Evolutionary conservation across 2,888 invertebrate genomes (phyloP), one percentile per base, ranked within the genome.

Genomic region (Drosophila ustulata): DNA sequence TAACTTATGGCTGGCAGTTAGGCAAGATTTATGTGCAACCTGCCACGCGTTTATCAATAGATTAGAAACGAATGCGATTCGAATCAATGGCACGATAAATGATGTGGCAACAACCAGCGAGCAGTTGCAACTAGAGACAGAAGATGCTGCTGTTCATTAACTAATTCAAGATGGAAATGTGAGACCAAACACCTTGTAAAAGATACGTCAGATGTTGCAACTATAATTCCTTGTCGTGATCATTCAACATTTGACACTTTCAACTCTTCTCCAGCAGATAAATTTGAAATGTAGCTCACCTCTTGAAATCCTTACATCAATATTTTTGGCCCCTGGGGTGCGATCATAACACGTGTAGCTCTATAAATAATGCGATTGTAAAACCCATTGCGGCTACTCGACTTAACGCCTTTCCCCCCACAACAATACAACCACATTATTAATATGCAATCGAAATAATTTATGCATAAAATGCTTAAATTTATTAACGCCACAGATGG

Each of bases 361-460:
- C 68, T 65, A 83, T 83, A 83, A 83, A 83, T 86, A 86, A 80
- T 71, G 66, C 11, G 63, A 68, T 53, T 63, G 50, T 74, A 41
- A 66, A 39, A 56, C 73, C 66, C 66, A 75, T 59, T 41, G 46
- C 52, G 39, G 83, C 83, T 75, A 70, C 72, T 56, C 39, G 45
- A 62, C 72, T 65, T 71, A 61, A 64, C 64, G 50, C 45, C 46
- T 18, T 30, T 28, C 11, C 13, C 34, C 5, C 2, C 4, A 39
- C 9, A 9, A 9, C n/a, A 3, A 37, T 5, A 1, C 39, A 13
- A n/a, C 30, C 23, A 30, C 43, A 76, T 61, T 73, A 80, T 81
- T 85, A 88, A 88, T 85, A 85, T 72, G 78, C 84, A 82, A 76
- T 78, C 66, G 59, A 50, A 65, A 79, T 88, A 82, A 88, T 88